Evolutionary conservation across 2,888 invertebrate genomes (phyloP).

Genomic region (Pseudococcus viburni): DNA sequence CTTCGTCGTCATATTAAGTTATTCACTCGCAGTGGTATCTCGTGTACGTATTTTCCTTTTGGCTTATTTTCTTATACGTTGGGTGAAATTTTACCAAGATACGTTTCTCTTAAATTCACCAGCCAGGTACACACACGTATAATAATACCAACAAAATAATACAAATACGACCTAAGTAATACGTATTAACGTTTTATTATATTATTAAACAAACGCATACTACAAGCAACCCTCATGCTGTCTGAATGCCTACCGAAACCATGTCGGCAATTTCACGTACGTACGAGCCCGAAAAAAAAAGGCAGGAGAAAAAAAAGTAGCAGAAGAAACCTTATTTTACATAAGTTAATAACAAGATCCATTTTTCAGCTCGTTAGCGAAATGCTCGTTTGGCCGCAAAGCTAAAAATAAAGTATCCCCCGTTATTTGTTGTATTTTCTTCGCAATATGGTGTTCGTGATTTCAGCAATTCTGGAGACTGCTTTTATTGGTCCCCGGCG

Average conservation of each 20-base stretch:
- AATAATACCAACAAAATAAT: background rate
- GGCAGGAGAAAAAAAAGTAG: background rate
- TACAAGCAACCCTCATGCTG: background rate
- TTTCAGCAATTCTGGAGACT: constrained; percentile 58
- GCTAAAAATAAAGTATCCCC: constrained; percentile 51
- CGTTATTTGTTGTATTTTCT: constrained; percentile 49
- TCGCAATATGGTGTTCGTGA: constrained; percentile 53
- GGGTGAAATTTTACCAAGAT: background rate
- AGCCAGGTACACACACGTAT: background rate
- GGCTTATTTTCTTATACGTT: background rate
- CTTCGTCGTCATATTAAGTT: background rate
- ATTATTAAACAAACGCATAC: background rate
- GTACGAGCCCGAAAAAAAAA: background rate
- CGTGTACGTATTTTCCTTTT: background rate
- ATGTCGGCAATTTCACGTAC: constrained; percentile 11
- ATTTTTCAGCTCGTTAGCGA: constrained; percentile 53
- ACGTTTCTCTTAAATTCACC: background rate
- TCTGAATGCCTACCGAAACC: background rate
- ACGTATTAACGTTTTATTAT: constrained; percentile 12
- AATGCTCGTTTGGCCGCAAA: constrained; percentile 47
- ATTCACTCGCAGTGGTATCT: background rate
- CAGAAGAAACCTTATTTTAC: constrained; percentile 20
- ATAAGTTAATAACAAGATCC: constrained; percentile 52
- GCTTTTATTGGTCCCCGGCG: constrained; percentile 56
- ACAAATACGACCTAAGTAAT: background rate